Conservation (phyloP, 2,113 vertebrate genomes). For the Equus przewalskii region DNA sequence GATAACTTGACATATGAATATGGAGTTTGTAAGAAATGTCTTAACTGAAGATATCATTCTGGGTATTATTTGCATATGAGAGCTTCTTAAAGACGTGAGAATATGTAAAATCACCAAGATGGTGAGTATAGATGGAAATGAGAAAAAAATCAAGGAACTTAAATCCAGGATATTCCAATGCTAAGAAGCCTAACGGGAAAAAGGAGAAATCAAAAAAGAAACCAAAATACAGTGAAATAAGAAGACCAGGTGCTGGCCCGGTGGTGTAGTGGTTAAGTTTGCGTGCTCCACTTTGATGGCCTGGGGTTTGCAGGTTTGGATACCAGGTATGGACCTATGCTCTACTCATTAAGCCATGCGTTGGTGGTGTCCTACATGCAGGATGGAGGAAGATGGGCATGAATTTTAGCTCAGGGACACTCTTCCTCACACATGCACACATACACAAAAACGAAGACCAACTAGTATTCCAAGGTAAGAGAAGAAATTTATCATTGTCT, state of each 20-base stretch:
- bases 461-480: background rate
- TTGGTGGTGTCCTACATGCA: no score
- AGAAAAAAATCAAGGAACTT: background rate
- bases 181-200: background rate
- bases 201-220: background rate
- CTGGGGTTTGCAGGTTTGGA: no score
- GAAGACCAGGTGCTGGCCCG: background rate
- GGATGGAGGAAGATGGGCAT: no score
- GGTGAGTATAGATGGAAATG: background rate
- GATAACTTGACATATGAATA: background rate
- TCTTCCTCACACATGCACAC: no score
- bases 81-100: background rate
- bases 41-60: background rate
- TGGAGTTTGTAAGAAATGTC: background rate
- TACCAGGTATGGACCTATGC: no score
- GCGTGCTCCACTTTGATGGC: no score
- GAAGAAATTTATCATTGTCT: background rate
- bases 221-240: background rate
- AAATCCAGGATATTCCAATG: background rate
- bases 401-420: no score
- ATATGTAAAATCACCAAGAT: background rate
- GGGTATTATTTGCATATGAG: background rate
- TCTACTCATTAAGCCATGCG: no score
- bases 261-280: no score
- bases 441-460: background rate